These are phyloP conservation scores for Takifugu flavidus DNA, from an alignment of 2,113 vertebrate genomes.

Conservation along the genomic window DNA sequence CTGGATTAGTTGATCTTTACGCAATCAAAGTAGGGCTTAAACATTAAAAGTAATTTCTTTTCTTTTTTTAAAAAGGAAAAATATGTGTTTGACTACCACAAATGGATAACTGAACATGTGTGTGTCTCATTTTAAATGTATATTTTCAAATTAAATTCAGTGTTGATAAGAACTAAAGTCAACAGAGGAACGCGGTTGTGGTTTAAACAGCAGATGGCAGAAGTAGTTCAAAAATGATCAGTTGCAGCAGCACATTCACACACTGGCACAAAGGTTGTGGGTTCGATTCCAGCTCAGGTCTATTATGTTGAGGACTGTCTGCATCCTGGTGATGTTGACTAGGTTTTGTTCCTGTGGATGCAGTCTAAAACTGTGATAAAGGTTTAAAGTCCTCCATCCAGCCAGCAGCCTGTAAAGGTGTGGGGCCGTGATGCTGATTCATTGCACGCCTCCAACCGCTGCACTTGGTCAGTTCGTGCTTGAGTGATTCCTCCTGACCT, in stretches of 20 bases:
- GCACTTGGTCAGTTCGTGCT: conserved; percentile 52
- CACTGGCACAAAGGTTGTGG: neutral
- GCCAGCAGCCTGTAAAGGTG: neutral
- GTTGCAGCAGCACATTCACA: neutral
- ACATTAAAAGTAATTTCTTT: no score
- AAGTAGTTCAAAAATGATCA: conserved; percentile 35
- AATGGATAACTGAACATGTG: neutral
- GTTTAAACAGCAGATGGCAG: conserved; percentile 69
- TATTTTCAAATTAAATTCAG: no score
- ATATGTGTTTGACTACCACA: no score
- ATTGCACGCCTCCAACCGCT: conserved; percentile 41
- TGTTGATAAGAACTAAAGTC: no score
- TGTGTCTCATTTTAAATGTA: neutral
- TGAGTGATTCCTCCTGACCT: conserved; percentile 65
- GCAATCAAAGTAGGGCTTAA: conserved; percentile 20
- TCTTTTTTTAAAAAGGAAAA: no score
- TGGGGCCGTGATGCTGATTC: conserved; percentile 14
- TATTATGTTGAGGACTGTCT: no score
- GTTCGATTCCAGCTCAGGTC: neutral
- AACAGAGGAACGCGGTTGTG: no score
- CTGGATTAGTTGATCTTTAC: conserved; percentile 18
- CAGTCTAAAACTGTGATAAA: no score
- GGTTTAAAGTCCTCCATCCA: no score
- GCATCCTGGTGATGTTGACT: no score
- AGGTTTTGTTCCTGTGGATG: no score